Evolutionary conservation across 2,113 vertebrate species (phyloP).

Genomic region (Rattus norvegicus): GRCr8 NC_086022.1:12823001-12823500

Average conservation of each 20-base stretch:
- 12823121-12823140: neutral
- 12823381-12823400: neutral
- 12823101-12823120: neutral
- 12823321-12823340: neutral
- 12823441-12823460: neutral
- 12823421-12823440: neutral
- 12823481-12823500: neutral
- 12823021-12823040: neutral
- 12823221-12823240: neutral
- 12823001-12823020: neutral
- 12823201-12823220: neutral
- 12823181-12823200: too few relatives aligned
- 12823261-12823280: neutral
- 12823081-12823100: neutral
- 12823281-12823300: neutral
- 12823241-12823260: neutral
- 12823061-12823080: neutral
- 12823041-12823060: neutral
- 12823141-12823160: neutral
- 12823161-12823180: neutral
- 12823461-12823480: neutral
- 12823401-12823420: neutral
- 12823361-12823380: neutral
- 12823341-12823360: neutral
- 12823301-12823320: neutral